These are phyloP conservation scores for Opisthocomus hoazin DNA, from an alignment of 2,113 vertebrate species.

Conservation along the genomic window DNA sequence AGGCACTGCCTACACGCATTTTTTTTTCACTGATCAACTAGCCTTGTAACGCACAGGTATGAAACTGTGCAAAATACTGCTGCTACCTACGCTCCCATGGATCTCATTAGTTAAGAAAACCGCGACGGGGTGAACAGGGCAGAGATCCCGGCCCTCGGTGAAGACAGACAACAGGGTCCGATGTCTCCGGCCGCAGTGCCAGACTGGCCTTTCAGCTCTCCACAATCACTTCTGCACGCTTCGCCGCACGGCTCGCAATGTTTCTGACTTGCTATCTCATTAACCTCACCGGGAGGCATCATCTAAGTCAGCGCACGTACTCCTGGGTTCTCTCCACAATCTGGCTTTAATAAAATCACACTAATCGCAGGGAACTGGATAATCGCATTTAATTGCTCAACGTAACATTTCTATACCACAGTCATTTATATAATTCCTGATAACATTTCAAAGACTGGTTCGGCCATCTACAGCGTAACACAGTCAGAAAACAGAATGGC, in stretches of 20 bases:
- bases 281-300: slow-evolving; percentile 31
- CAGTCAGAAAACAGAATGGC: neutral
- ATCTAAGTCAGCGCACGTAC: slow-evolving; percentile 11
- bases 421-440: neutral
- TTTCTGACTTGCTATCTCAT: slow-evolving; percentile 44
- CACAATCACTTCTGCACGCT: neutral
- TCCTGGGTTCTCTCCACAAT: slow-evolving; percentile 37
- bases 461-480: neutral
- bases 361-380: slow-evolving; percentile 18
- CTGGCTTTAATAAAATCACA: slow-evolving; percentile 56
- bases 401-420: neutral
- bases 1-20: neutral
- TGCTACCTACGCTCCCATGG: fast-evolving
- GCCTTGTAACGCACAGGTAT: neutral
- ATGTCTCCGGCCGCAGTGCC: neutral
- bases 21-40: neutral
- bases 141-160: neutral
- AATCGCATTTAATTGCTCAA: slow-evolving; percentile 23
- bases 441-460: neutral
- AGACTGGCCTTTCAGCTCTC: neutral
- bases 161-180: neutral
- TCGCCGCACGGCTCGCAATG: neutral
- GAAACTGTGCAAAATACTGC: neutral
- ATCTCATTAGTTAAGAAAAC: neutral
- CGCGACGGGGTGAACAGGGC: neutral